These are phyloP conservation scores for Strix aluco DNA, from an alignment of 2,113 vertebrate species.

Conservation along the genomic window DNA sequence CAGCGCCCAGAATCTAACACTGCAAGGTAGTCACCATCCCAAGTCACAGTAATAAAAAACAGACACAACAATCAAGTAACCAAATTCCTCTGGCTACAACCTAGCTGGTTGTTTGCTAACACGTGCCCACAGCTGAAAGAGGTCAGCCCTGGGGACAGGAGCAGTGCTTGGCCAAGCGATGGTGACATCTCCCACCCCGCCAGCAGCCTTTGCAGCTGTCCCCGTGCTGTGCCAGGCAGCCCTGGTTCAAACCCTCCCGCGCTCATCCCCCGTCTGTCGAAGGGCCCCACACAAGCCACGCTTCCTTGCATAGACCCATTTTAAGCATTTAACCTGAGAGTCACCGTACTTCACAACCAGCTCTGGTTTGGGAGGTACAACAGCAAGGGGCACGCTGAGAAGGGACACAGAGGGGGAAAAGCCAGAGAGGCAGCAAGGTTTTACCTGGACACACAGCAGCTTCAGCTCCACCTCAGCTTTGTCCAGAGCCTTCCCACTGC, in stretches of 20 bases:
- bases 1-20: not conserved
- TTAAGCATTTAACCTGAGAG: not conserved
- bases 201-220: not conserved
- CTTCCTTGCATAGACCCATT: not conserved
- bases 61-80: not conserved
- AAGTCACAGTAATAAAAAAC: not conserved
- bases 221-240: not conserved
- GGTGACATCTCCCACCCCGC: not conserved
- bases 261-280: not conserved
- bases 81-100: too few species aligned
- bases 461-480: not conserved
- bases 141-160: not conserved
- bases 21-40: not conserved
- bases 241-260: not conserved
- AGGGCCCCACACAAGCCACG: not conserved
- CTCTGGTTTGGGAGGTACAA: not conserved
- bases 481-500: not conserved
- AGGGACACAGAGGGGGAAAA: too few species aligned
- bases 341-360: not conserved
- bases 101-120: not conserved
- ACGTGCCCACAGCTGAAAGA: fast-evolving
- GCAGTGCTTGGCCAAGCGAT: not conserved
- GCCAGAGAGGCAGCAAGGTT: not conserved
- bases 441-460: not conserved
- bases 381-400: not conserved